Percentiles rank a stretch among this genome's conserved stretches.
Conservation (phyloP, 2,888 invertebrate genomes). For the Frankliniella intonsa region DNA sequence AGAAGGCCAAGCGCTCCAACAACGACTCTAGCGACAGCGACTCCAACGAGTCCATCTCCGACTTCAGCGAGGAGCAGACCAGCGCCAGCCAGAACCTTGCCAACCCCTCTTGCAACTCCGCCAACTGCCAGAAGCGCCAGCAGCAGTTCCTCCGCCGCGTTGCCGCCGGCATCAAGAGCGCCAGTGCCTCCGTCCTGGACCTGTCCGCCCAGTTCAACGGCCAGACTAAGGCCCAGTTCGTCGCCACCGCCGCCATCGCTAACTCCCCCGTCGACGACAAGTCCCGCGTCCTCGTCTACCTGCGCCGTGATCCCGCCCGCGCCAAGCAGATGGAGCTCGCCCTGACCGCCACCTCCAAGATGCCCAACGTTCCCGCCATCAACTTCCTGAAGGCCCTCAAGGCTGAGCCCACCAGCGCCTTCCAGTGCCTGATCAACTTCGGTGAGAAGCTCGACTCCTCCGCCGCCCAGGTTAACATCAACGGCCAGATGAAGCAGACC, state of each 20-base stretch:
- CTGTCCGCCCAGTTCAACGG: slow-evolving; percentile 54
- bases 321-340: slow-evolving; percentile 1
- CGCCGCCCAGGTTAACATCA: slow-evolving; percentile 32
- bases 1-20: slow-evolving; percentile 10
- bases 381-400: slow-evolving; percentile 55
- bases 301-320: slow-evolving; percentile 46
- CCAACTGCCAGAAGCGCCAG: slow-evolving; percentile 51
- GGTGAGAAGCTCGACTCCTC: slow-evolving; percentile 49
- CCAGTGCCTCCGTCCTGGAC: slow-evolving; percentile 53
- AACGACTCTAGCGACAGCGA: slow-evolving; percentile 6
- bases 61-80: not conserved
- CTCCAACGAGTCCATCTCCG: slow-evolving; percentile 10
- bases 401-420: slow-evolving; percentile 50
- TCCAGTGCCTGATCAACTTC: slow-evolving; percentile 49
- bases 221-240: slow-evolving; percentile 50
- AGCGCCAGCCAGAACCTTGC: slow-evolving; percentile 7
- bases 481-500: slow-evolving; percentile 52
- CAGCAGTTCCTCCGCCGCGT: slow-evolving; percentile 53
- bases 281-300: slow-evolving; percentile 51
- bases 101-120: not conserved
- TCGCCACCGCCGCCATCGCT: slow-evolving; percentile 53
- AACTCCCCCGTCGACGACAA: slow-evolving; percentile 56
- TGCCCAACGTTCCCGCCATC: slow-evolving; percentile 52
- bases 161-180: slow-evolving; percentile 52
- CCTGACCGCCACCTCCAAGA: slow-evolving; percentile 35